Evolutionary conservation across 2,888 invertebrate species (phyloP), one percentile per base, ranked within the genome.

Genomic region (Polyploca ridens): DNA sequence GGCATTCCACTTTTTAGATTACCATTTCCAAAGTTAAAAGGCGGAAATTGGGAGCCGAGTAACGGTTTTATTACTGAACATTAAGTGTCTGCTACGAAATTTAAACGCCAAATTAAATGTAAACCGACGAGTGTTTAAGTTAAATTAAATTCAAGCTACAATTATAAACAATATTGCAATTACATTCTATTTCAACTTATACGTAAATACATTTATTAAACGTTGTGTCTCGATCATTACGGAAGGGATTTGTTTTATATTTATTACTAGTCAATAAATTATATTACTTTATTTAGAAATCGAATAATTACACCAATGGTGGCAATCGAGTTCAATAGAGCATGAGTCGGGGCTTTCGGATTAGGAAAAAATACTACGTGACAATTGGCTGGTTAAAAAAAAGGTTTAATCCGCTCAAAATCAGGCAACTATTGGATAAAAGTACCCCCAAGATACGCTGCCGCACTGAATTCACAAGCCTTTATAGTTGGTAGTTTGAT

Each of bases 401-500:
- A 46, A 33, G 33, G 46, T 35, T 49, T 62, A 57, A 64, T 44
- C 62, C 33, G 19, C 59, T 67, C 14, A 70, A 66, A 69, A 64
- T 62, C 65, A 67, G 65, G 61, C 61, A 62, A 62, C 19, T 65
- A 69, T 64, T 66, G 66, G 63, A 73, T 71, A 73, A 70, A 69
- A 70, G 68, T 67, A 73, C 66, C 76, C 75, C 75, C 66, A 7
- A 64, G 62, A 66, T 72, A 64, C 54, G 6, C 66, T 71, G 64
- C 67, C 58, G 63, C 58, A 33, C 66, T 62, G 65, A 64, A 66
- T 46, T 69, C 74, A 76, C 75, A 73, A 71, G 69, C 81, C 83
- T 83, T 75, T 82, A 80, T 78, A 82, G 79, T 82, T 75, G 76
- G 83, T 80, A 77, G 86, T 87, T 85, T 83, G 84, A 84, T 84